Evolutionary conservation across 2,888 invertebrate genomes (phyloP), one percentile per base, ranked within the genome.

Genomic region (Drosophila peninsularis): DNA sequence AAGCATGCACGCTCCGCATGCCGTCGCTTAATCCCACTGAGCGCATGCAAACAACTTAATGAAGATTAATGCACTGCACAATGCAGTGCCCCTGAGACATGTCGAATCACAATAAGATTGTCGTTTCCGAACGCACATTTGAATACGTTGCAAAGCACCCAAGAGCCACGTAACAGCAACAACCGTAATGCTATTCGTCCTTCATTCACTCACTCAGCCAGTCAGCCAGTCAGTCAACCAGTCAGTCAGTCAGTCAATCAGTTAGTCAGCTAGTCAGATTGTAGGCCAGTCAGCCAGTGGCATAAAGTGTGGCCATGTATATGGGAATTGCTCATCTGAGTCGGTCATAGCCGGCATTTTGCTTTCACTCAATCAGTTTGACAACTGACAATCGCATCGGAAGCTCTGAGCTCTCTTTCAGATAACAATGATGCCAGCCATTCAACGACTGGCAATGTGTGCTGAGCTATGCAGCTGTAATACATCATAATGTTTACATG

Each of bases 331-430:
- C 78, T 58, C 47, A 45, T 53, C 44, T 47, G 60, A 49, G 39
- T 39, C 49, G 52, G 39, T 27, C 36, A 57, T 45, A 45, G 50
- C 39, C 66, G 60, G 62, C 80, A 71, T 69, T 82, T 78, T 60
- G 69, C 55, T 75, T 71, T 73, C 72, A 68, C 76, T 83, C 88
- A 79, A 85, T 82, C 82, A 73, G 88, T 63, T 77, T 77, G 86
- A 88, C 82, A 82, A 88, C 62, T 77, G 82, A 79, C 88, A 83
- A 70, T 75, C 69, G 27, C 66, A 71, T 41, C 54, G 69, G 61
- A 69, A 68, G 67, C 52, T 71, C 42, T 49, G 34, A 58, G 60
- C 63, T 44, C 64, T 62, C 41, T 55, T 55, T 42, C 49, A 62
- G 79, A 88, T 73, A 75, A 78, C 72, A 50, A 81, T 71, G 64